Evolutionary conservation across 2,888 invertebrate species (phyloP), one percentile per base, ranked within the genome.

Genomic region (Amiota minor): DNA sequence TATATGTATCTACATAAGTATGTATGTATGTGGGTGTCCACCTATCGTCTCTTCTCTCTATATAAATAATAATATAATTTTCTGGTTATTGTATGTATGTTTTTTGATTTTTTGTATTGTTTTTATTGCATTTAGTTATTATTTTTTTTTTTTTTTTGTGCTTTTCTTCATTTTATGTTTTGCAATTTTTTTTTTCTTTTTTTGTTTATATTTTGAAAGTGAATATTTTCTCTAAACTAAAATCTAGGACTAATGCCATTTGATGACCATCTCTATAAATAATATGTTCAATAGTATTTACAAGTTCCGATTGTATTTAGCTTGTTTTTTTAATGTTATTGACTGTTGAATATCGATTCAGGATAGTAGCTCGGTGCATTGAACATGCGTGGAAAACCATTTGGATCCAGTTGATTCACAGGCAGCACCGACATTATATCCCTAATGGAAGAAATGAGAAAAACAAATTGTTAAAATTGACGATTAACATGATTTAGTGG

Each of bases 291-390:
- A 20, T 75, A 18, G 2, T 72, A 68, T 72, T 73, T 74, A 76
- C 73, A 73, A 59, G 16, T 14, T 69, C 14, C 14, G 20, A 23
- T 23, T 79, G 80, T 79, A 77, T 77, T 80, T 61, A 18, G 61
- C 11, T 59, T 59, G 18, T 53, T 61, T 20, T 68, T 70, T 68
- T 78, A 74, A n/a, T 75, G 77, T 75, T 81, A 89, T 85, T 89
- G 89, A 35, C 89, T 87, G 80, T 89, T 89, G 77, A 89, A 89
- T 77, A 89, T 89, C 12, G 89, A 87, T 78, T 89, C 89, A 50
- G 89, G 89, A 85, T 89, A 89, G 79, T 89, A 89, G 75, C 89
- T 89, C 23, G 89, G 87, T 20, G 89, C 87, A 77, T 89, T 89
- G 77, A 89, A 89, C 89, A 89, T 89, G 77, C 89, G 86, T 75